These are phyloP conservation scores for Biston stratarius DNA, from an alignment of 2,888 invertebrate genomes.

Conservation along the genomic window DNA sequence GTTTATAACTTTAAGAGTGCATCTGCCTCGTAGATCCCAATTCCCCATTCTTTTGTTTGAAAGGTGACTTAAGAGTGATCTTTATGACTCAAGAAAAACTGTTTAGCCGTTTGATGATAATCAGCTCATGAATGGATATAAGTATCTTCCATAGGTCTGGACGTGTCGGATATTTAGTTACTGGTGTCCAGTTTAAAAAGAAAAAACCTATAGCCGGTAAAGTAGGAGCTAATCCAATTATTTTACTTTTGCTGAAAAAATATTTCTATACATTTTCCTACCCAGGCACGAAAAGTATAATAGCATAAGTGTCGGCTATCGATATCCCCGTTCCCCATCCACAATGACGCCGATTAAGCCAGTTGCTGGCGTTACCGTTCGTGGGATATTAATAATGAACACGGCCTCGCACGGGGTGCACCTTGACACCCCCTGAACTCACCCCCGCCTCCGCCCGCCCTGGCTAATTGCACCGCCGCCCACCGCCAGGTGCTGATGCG, in stretches of 20 bases:
- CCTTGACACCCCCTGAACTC: slow-evolving; percentile 67
- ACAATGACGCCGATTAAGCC: slow-evolving; percentile 38
- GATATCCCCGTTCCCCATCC: slow-evolving; percentile 19
- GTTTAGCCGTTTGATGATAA: no score
- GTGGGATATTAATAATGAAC: slow-evolving; percentile 64
- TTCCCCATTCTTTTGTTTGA: no score
- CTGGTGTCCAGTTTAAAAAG: no score
- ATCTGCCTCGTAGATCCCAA: no score
- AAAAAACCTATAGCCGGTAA: no score
- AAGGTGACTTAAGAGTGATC: no score
- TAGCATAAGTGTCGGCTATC: slow-evolving; percentile 26
- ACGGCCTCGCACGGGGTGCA: slow-evolving; percentile 46
- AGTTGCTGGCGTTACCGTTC: slow-evolving; percentile 42
- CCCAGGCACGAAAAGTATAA: neutral
- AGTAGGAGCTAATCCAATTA: neutral
- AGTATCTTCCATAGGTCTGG: no score
- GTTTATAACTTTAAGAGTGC: no score
- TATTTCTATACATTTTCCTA: neutral
- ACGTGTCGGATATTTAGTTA: no score
- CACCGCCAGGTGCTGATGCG: slow-evolving; percentile 57
- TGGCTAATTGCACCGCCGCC: slow-evolving; percentile 54
- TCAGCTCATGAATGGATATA: no score
- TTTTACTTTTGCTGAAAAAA: neutral
- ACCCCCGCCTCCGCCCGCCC: slow-evolving; percentile 49
- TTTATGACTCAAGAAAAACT: no score